Evolutionary conservation across 2,888 invertebrate species (phyloP).

Genomic region (Apamea epomidion): DNA sequence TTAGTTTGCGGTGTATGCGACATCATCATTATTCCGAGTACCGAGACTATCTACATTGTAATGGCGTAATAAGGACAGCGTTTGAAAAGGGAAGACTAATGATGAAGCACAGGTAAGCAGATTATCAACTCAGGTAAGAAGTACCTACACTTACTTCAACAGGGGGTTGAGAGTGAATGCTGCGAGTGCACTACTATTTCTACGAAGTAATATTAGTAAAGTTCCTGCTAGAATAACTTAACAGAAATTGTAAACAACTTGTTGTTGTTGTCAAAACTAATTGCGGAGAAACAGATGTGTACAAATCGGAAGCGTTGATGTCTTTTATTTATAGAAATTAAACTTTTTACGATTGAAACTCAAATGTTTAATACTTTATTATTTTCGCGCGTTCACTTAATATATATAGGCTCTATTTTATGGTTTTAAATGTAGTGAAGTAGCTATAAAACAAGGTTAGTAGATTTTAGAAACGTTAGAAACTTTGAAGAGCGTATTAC

Average conservation of each 20-base stretch:
- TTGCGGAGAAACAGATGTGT: constrained; percentile 6
- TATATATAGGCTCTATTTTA: neutral
- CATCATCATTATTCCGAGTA: constrained; percentile 51
- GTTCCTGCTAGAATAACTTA: constrained; percentile 31
- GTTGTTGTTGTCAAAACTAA: constrained; percentile 32
- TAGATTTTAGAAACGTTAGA: too few species aligned
- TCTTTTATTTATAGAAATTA: constrained; percentile 73
- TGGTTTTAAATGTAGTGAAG: neutral
- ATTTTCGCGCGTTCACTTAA: neutral
- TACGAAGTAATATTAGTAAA: constrained; percentile 35
- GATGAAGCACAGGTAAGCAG: constrained; percentile 58
- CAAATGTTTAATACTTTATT: constrained; percentile 9
- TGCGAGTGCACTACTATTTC: constrained; percentile 12
- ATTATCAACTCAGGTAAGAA: constrained; percentile 28
- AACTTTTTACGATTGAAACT: constrained; percentile 27
- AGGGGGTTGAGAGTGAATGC: constrained; percentile 5
- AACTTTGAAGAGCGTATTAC: neutral
- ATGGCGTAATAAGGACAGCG: constrained; percentile 25
- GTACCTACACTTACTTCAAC: constrained; percentile 7
- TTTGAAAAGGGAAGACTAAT: constrained; percentile 50
- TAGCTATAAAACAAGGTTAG: neutral
- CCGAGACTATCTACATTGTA: constrained; percentile 19
- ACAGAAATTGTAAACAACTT: constrained; percentile 34
- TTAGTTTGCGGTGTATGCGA: constrained; percentile 59
- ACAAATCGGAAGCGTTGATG: constrained; percentile 75